Conservation (phyloP, 2,888 invertebrate genomes). For the Marasmarcha lunaedactyla region DNA sequence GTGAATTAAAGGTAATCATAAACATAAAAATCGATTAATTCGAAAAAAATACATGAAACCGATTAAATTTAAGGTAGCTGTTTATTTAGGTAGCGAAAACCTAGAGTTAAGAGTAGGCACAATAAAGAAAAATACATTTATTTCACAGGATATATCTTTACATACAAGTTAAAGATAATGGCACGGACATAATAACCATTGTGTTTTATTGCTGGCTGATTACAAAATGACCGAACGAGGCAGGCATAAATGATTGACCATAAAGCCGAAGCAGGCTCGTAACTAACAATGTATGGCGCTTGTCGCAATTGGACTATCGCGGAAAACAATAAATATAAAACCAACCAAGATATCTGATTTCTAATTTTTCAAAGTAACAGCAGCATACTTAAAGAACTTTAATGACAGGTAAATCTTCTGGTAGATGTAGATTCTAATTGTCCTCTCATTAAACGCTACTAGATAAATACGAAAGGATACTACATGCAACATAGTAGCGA, state of each 20-base stretch:
- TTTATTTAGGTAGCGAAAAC: conserved; percentile 21
- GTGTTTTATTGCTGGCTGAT: conserved; percentile 50
- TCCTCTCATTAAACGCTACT: too few relatives aligned
- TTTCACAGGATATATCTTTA: conserved; percentile 1
- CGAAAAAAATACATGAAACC: conserved; percentile 4
- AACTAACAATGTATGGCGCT: conserved; percentile 39
- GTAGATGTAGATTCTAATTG: too few relatives aligned
- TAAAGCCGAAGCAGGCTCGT: conserved; percentile 37
- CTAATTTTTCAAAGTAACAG: too few relatives aligned
- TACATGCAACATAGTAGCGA: too few relatives aligned
- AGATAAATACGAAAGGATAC: too few relatives aligned
- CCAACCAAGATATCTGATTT: too few relatives aligned
- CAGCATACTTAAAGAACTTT: too few relatives aligned
- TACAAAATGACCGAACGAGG: conserved; percentile 50
- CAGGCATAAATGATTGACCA: conserved; percentile 46
- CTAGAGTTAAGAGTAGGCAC: conserved; percentile 4
- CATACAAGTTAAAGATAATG: conserved; percentile 28
- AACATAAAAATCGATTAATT: conserved; percentile 29
- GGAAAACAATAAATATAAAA: too few relatives aligned
- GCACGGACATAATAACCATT: conserved; percentile 40
- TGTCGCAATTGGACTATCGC: conserved; percentile 7
- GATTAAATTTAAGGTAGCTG: conserved; percentile 20
- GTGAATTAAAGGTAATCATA: conserved; percentile 36
- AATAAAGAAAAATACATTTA: conserved; percentile 12
- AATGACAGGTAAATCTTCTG: conserved; percentile 50